phyloP scores from a whole-genome alignment of 2,797 vertebrate genomes.

The Crenuchus spilurus region DNA sequence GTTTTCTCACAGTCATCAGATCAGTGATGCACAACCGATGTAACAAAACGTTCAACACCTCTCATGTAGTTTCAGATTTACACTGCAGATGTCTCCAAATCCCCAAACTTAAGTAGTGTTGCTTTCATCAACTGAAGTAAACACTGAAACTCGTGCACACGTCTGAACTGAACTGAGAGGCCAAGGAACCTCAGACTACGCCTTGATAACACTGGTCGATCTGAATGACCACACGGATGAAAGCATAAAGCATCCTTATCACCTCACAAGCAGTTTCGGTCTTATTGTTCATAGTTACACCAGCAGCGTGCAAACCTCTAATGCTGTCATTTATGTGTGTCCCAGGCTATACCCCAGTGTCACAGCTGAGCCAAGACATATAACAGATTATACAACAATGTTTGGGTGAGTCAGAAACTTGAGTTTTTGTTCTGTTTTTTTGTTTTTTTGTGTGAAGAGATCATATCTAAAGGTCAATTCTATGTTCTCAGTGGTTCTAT shows the following conservation, averaged over 20 bases:
- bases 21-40: too few species aligned
- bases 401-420: slow-evolving; percentile 55
- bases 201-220: background rate
- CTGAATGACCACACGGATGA: background rate
- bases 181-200: background rate
- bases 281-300: background rate
- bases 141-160: background rate
- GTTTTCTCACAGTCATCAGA: too few species aligned
- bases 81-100: too few species aligned
- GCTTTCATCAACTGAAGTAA: too few species aligned
- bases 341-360: slow-evolving; percentile 55
- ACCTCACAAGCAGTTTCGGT: background rate
- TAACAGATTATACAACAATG: slow-evolving; percentile 40
- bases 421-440: background rate
- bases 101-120: too few species aligned
- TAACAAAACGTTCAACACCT: too few species aligned
- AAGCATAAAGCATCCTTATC: background rate
- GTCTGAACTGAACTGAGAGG: too few species aligned
- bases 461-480: too few species aligned
- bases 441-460: too few species aligned
- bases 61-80: too few species aligned
- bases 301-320: background rate
- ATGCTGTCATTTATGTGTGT: slow-evolving; percentile 20
- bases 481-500: too few species aligned
- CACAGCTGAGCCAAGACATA: slow-evolving; percentile 37